Conservation (phyloP, 2,888 invertebrate genomes). For the Halictus quadricinctus region DNA sequence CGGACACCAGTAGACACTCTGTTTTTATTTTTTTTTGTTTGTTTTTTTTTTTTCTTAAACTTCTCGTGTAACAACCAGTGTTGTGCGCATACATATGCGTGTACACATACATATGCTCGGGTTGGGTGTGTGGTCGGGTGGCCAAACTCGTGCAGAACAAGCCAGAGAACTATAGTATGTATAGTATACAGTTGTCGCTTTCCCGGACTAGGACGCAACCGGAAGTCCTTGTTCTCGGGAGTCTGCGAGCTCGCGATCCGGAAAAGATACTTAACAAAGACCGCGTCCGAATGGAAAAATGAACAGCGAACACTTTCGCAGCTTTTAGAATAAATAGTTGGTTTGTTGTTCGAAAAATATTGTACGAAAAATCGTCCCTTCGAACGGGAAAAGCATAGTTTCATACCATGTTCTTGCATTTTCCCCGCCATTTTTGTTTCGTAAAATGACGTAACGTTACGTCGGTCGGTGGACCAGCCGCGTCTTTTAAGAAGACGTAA, state of each 20-base stretch:
- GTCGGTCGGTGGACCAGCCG: not conserved
- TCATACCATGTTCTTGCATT: not conserved
- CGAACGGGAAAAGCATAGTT: not conserved
- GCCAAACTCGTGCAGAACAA: conserved; percentile 31
- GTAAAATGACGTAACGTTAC: not conserved
- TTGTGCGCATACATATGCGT: conserved; percentile 31
- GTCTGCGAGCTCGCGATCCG: too few species aligned
- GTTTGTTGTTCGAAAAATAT: not conserved
- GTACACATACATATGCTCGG: conserved; percentile 22
- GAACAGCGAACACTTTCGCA: not conserved
- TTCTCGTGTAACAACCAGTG: conserved; percentile 47
- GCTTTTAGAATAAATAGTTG: not conserved
- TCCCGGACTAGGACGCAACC: not conserved
- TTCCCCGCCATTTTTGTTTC: not conserved
- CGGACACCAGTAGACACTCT: conserved; percentile 61
- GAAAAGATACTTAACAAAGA: too few species aligned
- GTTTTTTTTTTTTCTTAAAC: not conserved
- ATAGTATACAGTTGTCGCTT: not conserved
- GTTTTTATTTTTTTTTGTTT: conserved; percentile 34
- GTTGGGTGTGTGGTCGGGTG: conserved; percentile 19
- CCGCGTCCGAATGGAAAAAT: not conserved
- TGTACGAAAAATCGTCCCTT: not conserved
- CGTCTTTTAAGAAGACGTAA: not conserved
- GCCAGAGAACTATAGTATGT: not conserved
- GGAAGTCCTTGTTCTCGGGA: too few species aligned